Evolutionary conservation across 2,113 vertebrate genomes (phyloP), one percentile per base, ranked within the genome.

Genomic region (Silurus meridionalis): DNA sequence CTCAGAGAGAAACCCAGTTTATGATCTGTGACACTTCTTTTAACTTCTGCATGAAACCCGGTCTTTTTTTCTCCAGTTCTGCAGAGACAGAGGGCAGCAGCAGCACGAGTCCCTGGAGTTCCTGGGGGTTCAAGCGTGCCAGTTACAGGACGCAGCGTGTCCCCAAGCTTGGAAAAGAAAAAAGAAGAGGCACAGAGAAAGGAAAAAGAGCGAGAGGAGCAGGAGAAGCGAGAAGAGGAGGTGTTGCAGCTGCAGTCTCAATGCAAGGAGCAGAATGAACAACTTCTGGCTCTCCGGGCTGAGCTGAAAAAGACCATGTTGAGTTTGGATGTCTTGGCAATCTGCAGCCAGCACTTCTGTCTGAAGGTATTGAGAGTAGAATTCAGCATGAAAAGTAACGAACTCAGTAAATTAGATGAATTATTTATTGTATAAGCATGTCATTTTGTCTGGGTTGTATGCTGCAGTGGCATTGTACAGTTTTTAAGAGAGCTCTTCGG

Each of bases 341-440:
- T 99, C 90, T 95, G 96, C 90, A 97, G 97, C 9, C 97, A 97
- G 92, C 94, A 98, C 91, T 98, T 98, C 92, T 97, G 95, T 86
- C 89, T 94, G 66, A 97, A 98, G 97, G 98, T 97, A 92, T 92
- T 64, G 8, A 66, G 3, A 15, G 15, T 9, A 67, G 37, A 72
- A n/a, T 11, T n/a, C 58, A 72, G 37, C 37, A 46, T 21, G 69
- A 17, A 21, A 21, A 72, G 17, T 21, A 37, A 37, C 37, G 2
- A 2, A 37, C 2, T 37, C 2, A 37, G 2, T 37, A 37, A 37
- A 37, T 37, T 37, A 37, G 37, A 37, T 37, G 2, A 74, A n/a
- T 5, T 52, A 74, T 23, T 75, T n/a, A 19, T 75, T 52, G 48
- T 13, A 3, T 23, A 8, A 28, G 50, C 23, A 11, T 52, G 53